These are phyloP conservation scores for Chloroceryle aenea DNA, from an alignment of 2,113 vertebrate genomes.

Conservation along the genomic window DNA sequence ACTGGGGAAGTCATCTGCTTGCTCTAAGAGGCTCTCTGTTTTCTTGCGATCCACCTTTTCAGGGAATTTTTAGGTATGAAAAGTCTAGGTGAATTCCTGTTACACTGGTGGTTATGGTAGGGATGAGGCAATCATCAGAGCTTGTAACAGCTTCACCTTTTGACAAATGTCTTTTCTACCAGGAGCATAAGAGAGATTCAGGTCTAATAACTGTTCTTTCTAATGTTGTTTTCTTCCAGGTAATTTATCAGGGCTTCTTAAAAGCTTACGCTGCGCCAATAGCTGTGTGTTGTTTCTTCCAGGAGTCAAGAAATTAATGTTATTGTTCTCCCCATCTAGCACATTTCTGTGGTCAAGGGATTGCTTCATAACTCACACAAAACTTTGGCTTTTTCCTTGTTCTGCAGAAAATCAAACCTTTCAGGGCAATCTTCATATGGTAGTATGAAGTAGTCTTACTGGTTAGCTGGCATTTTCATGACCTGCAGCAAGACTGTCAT, in stretches of 20 bases:
- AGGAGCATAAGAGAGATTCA: neutral
- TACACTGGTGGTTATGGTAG: neutral
- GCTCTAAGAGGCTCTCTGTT: neutral
- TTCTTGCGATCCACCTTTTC: neutral
- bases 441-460: neutral
- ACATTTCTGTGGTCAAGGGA: neutral
- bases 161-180: neutral
- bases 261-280: neutral
- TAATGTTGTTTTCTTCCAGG: neutral
- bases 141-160: neutral
- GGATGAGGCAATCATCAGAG: neutral
- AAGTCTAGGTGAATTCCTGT: neutral
- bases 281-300: neutral
- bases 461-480: neutral
- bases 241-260: rapidly evolving
- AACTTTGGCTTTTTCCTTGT: neutral
- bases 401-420: neutral
- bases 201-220: neutral
- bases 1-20: neutral
- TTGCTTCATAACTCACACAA: neutral
- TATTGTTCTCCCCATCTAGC: neutral
- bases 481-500: neutral
- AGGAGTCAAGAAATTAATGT: neutral
- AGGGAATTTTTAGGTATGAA: neutral
- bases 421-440: neutral